A percentile compares a stretch with the other conserved stretches of the same genome.
Conservation (phyloP, 2,888 invertebrate species). For the Zaprionus obscuricornis region DNA sequence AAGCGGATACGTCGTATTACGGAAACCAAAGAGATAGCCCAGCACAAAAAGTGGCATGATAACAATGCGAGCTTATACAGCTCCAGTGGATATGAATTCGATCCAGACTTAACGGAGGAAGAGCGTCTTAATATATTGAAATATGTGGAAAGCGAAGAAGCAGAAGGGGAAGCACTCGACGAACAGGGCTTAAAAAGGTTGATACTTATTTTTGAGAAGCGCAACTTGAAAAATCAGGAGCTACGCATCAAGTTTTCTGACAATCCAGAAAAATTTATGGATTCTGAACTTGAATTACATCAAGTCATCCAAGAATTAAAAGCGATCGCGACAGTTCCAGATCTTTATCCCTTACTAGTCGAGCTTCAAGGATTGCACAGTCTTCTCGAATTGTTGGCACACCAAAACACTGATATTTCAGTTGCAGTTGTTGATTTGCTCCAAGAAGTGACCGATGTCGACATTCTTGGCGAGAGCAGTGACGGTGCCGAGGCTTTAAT, state of each 20-base stretch:
- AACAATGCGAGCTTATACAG: constrained; percentile 13
- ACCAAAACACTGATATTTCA: constrained; percentile 93
- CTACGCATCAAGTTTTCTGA: constrained; percentile 99
- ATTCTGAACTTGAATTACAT: constrained; percentile 97
- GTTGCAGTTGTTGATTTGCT: constrained; percentile 85
- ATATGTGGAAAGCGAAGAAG: constrained; percentile 92
- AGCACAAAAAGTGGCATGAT: constrained; percentile 80
- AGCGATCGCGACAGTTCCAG: constrained; percentile 96
- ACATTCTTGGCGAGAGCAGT: constrained; percentile 94
- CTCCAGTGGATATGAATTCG: constrained; percentile 81
- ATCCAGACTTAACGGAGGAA: constrained; percentile 86
- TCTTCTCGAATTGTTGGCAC: constrained; percentile 94
- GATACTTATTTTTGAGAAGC: constrained; percentile 96
- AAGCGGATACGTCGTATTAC: constrained; percentile 87
- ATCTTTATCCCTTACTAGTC: constrained; percentile 95
- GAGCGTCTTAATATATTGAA: constrained; percentile 91
- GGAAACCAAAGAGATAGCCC: constrained; percentile 84
- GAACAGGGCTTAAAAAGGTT: constrained; percentile 94
- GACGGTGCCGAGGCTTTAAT: constrained; percentile 95
- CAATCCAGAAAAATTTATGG: constrained; percentile 98
- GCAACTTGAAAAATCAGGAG: constrained; percentile 96
- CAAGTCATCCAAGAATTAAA: constrained; percentile 95
- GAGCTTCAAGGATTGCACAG: constrained; percentile 95
- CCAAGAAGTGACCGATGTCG: constrained; percentile 97
- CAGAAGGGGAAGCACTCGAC: constrained; percentile 93